Evolutionary conservation across 2,888 invertebrate species (phyloP).

Genomic region (Lordiphosa fenestrarum): DNA sequence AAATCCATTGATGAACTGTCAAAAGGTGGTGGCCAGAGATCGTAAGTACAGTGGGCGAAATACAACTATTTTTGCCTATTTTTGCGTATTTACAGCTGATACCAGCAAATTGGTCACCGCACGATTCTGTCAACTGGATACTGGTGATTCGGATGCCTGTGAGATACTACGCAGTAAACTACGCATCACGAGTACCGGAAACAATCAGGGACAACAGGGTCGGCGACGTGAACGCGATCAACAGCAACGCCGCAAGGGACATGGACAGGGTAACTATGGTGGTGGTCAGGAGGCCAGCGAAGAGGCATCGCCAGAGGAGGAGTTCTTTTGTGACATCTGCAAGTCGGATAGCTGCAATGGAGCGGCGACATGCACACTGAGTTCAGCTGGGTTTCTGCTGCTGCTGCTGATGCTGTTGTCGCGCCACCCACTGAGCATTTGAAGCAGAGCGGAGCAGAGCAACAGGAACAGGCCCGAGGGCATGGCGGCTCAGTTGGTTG

Average conservation of each 20-base stretch:
- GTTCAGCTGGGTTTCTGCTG: slow-evolving; percentile 3
- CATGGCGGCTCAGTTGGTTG: slow-evolving; percentile 38
- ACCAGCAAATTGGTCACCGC: slow-evolving; percentile 72
- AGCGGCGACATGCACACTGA: slow-evolving; percentile 44
- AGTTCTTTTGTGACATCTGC: slow-evolving; percentile 78
- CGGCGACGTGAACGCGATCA: slow-evolving; percentile 40
- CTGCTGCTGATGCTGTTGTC: slow-evolving; percentile 16
- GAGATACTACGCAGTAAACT: slow-evolving; percentile 72
- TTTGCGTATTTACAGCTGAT: slow-evolving; percentile 45
- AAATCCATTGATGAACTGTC: slow-evolving; percentile 79
- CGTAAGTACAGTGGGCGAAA: slow-evolving; percentile 61
- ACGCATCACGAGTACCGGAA: slow-evolving; percentile 32
- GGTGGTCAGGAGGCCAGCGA: slow-evolving; percentile 30
- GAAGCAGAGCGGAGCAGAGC: slow-evolving; percentile 21
- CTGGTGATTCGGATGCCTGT: slow-evolving; percentile 78
- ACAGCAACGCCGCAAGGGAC: slow-evolving; percentile 44
- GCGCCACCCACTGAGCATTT: slow-evolving; percentile 29
- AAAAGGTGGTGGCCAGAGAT: slow-evolving; percentile 79
- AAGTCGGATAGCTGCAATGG: slow-evolving; percentile 75
- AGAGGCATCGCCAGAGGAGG: slow-evolving; percentile 47
- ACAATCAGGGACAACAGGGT: slow-evolving; percentile 26
- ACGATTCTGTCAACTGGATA: slow-evolving; percentile 78
- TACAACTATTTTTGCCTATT: no score
- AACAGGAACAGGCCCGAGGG: no score
- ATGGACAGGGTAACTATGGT: slow-evolving; percentile 36